These are phyloP conservation scores for Eurytoma californica DNA, from an alignment of 2,888 invertebrate species.

Conservation along the genomic window DNA sequence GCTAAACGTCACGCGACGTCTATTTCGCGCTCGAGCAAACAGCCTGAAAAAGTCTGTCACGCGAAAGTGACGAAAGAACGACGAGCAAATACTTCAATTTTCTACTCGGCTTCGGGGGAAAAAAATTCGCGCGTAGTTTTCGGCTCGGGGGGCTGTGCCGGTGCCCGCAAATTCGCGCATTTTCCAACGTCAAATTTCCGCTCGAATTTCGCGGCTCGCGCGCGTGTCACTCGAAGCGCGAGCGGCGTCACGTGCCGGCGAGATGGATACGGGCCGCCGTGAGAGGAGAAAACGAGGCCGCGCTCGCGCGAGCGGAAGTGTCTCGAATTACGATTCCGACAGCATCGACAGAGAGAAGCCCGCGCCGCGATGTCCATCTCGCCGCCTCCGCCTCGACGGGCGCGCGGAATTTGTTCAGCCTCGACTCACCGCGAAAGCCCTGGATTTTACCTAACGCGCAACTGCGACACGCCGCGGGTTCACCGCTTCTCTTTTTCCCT, in stretches of 20 bases:
- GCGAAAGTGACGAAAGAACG: neutral
- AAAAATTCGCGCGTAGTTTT: neutral
- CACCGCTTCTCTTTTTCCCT: too few species aligned
- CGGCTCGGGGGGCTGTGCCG: neutral
- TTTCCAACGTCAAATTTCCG: conserved; percentile 19
- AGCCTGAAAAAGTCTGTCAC: too few species aligned
- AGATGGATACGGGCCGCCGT: neutral
- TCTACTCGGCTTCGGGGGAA: neutral
- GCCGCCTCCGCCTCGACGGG: neutral
- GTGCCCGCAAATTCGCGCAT: neutral
- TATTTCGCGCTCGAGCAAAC: too few species aligned
- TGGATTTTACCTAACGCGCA: too few species aligned
- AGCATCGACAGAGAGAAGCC: neutral
- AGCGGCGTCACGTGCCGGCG: conserved; percentile 5
- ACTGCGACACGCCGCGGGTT: too few species aligned
- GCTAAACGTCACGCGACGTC: too few species aligned
- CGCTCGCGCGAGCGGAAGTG: conserved; percentile 15
- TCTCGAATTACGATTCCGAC: conserved; percentile 34
- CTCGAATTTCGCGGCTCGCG: conserved; percentile 5
- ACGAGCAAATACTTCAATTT: neutral
- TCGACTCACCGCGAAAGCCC: too few species aligned
- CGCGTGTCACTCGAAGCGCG: conserved; percentile 12
- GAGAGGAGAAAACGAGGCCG: conserved; percentile 1
- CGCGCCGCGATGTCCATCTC: neutral
- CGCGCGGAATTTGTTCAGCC: too few species aligned